A percentile compares a stretch with the other conserved stretches of the same genome.
Conservation (phyloP, 2,113 vertebrate species). For the Brachyhypopomus occidentalis region DNA sequence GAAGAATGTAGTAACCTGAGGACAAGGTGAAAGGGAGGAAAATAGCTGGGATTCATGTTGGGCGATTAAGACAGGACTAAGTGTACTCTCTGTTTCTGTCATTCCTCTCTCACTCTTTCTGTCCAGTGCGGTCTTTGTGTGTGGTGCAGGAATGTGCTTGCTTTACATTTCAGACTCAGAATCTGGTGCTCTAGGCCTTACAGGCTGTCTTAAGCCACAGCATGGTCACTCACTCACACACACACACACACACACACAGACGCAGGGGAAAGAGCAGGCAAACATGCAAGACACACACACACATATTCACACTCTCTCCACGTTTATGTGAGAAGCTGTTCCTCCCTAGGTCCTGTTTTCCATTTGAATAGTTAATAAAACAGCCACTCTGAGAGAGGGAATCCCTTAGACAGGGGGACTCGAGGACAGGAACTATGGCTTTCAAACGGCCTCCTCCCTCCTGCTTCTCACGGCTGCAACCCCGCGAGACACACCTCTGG, state of each 20-base stretch:
- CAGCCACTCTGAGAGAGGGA: constrained; percentile 81
- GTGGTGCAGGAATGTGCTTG: constrained; percentile 83
- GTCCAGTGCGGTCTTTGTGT: constrained; percentile 44
- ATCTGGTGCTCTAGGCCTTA: constrained; percentile 77
- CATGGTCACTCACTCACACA: constrained; percentile 74
- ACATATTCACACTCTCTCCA: constrained; percentile 85
- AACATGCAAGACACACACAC: neutral
- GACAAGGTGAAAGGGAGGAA: neutral
- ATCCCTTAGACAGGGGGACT: constrained; percentile 81
- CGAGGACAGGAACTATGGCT: constrained; percentile 80
- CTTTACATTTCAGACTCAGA: constrained; percentile 78
- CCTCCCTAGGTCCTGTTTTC: constrained; percentile 84
- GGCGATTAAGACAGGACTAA: constrained; percentile 61
- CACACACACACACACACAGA: too few species aligned
- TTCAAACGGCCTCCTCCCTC: constrained; percentile 28
- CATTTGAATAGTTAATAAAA: constrained; percentile 93
- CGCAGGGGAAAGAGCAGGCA: too few species aligned
- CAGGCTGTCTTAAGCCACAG: constrained; percentile 85
- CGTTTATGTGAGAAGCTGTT: constrained; percentile 90
- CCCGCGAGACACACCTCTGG: neutral
- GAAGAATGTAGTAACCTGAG: neutral
- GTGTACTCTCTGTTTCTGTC: neutral
- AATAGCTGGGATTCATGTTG: constrained; percentile 44
- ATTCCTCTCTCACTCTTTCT: constrained; percentile 21
- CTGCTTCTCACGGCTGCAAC: neutral